These are phyloP conservation scores for Tichodroma muraria DNA, from an alignment of 2,113 vertebrate species.

Conservation along the genomic window DNA sequence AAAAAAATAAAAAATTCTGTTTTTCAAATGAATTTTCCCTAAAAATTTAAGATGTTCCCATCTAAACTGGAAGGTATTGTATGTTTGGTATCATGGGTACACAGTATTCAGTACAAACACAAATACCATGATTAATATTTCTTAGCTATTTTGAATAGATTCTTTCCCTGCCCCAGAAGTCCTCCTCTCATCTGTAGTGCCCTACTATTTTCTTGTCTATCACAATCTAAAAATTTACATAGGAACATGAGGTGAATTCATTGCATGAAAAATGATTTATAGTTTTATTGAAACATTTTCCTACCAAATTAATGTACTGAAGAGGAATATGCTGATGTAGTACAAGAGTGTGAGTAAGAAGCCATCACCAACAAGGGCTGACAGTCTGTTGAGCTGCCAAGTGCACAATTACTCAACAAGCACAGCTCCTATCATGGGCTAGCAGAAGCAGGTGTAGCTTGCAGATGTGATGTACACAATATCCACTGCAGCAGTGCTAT, in stretches of 20 bases:
- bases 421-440: background rate
- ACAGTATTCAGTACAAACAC: background rate
- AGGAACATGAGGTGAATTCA: background rate
- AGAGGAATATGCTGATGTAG: background rate
- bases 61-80: background rate
- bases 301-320: background rate
- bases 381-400: background rate
- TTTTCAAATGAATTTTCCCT: background rate
- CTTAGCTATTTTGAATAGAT: background rate
- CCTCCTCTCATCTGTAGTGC: background rate
- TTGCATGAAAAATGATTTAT: background rate
- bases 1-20: background rate
- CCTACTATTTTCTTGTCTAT: background rate
- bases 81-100: background rate
- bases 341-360: background rate
- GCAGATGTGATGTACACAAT: background rate
- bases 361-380: background rate
- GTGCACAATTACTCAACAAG: background rate
- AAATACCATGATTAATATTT: background rate
- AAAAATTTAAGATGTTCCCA: background rate
- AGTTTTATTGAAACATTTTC: background rate
- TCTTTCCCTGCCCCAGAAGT: background rate
- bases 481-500: background rate
- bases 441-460: conserved; percentile 1
- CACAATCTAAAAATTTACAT: background rate